These are phyloP conservation scores for Nycticryphes semicollaris DNA, from an alignment of 2,113 vertebrate genomes.

Conservation along the genomic window DNA sequence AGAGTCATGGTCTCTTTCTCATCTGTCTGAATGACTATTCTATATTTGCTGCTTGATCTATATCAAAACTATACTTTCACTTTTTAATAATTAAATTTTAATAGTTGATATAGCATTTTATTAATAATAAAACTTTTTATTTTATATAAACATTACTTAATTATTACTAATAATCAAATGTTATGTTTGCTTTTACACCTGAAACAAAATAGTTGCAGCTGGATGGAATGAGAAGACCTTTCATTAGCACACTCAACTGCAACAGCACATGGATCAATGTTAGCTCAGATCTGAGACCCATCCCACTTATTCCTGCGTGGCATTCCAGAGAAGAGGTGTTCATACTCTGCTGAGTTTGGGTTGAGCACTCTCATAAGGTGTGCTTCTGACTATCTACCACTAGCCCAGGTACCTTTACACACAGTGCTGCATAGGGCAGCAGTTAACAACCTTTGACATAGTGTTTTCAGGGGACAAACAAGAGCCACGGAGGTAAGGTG, in stretches of 20 bases:
- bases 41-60: not conserved
- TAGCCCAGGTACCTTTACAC: not conserved
- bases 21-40: not conserved
- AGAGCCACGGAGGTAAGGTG: not conserved
- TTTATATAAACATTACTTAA: not conserved
- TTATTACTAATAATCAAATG: not conserved
- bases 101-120: not conserved
- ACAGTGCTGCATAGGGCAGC: not conserved
- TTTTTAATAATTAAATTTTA: not conserved
- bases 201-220: not conserved
- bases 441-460: not conserved
- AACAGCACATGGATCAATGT: not conserved
- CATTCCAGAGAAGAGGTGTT: not conserved
- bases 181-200: not conserved
- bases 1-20: not conserved
- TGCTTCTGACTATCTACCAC: not conserved
- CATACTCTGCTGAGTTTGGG: not conserved
- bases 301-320: not conserved
- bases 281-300: not conserved
- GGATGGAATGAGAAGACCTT: not conserved
- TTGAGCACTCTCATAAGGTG: not conserved
- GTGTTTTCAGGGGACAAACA: not conserved
- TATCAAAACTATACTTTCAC: not conserved
- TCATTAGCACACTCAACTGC: not conserved
- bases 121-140: not conserved